Evolutionary conservation across 1,140 invertebrate genomes (phyloP).

Genomic region (Drosophila gunungcola): DNA sequence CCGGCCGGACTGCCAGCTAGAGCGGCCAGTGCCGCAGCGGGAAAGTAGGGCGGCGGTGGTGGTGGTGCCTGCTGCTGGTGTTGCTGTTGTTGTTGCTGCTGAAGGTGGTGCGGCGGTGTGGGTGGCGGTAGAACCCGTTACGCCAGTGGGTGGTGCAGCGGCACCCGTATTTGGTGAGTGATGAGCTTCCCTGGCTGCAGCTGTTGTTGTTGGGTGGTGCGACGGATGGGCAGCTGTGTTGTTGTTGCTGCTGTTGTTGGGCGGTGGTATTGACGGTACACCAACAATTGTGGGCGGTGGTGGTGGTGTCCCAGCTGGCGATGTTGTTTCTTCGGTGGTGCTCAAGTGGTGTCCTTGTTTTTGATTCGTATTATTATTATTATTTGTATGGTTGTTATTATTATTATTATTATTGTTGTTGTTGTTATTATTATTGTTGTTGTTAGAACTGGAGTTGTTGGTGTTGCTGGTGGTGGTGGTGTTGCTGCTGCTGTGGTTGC

Average conservation of each 20-base stretch:
- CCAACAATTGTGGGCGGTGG: slow-evolving; percentile 29
- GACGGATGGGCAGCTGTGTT: slow-evolving; percentile 56
- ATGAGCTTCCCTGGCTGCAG: slow-evolving; percentile 30
- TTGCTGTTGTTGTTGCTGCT: slow-evolving; percentile 42
- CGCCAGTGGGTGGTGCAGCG: slow-evolving; percentile 17
- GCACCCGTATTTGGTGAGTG: slow-evolving; percentile 59
- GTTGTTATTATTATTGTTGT: slow-evolving; percentile 58
- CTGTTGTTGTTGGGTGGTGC: slow-evolving; percentile 29
- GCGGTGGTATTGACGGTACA: slow-evolving; percentile 3
- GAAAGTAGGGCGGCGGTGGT: slow-evolving; percentile 87
- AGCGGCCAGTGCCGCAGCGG: slow-evolving; percentile 89
- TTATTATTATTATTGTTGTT: slow-evolving; percentile 51
- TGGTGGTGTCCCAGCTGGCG: slow-evolving; percentile 37
- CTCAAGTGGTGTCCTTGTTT: slow-evolving; percentile 32
- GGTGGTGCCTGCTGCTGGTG: slow-evolving; percentile 85
- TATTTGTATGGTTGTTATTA: slow-evolving; percentile 49
- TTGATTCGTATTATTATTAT: slow-evolving; percentile 29
- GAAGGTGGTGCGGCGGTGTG: slow-evolving; percentile 35
- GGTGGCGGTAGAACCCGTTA: slow-evolving; percentile 9
- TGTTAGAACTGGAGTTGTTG: slow-evolving; percentile 44
- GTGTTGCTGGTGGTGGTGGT: slow-evolving; percentile 66
- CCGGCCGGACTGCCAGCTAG: slow-evolving; percentile 86
- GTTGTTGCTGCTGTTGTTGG: not conserved
- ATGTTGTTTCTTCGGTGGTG: slow-evolving; percentile 41
- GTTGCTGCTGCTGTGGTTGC: slow-evolving; percentile 68